Conservation (phyloP, 2,797 vertebrate species). For the Arnoldichthys spilopterus region DNA sequence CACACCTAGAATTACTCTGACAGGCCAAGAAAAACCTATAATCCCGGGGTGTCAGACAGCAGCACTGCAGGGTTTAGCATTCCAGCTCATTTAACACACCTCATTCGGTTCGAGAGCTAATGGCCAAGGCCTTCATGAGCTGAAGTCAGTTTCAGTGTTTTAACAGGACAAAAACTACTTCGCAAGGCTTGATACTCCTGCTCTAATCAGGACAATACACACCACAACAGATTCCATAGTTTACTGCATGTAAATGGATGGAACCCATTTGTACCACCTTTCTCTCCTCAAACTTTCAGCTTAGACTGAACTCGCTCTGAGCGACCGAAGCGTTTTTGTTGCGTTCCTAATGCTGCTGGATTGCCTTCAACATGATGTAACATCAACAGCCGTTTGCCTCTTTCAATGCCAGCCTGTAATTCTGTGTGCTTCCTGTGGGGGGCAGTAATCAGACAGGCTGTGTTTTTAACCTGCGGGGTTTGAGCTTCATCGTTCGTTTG, state of each 20-base stretch:
- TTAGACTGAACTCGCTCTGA: no score
- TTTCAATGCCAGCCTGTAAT: no score
- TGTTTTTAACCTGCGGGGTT: no score
- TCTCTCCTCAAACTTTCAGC: neutral
- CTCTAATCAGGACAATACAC: neutral
- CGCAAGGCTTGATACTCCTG: neutral
- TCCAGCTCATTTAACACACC: neutral
- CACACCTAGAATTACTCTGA: conserved; percentile 4
- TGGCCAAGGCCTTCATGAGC: neutral
- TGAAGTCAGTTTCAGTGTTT: neutral
- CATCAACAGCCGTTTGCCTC: no score
- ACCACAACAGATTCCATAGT: neutral
- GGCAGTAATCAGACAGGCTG: no score
- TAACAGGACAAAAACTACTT: neutral
- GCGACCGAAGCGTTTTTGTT: no score
- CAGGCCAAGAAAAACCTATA: conserved; percentile 9
- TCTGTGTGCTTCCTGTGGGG: no score
- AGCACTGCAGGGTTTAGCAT: neutral
- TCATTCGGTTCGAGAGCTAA: neutral
- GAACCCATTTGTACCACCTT: neutral
- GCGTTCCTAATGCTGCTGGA: no score
- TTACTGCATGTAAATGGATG: neutral
- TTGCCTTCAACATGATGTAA: no score
- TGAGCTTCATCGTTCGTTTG: no score
- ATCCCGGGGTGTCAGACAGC: neutral